phyloP scores from a whole-genome alignment of 2,113 vertebrate genomes.

The Colinus virginianus region DNA sequence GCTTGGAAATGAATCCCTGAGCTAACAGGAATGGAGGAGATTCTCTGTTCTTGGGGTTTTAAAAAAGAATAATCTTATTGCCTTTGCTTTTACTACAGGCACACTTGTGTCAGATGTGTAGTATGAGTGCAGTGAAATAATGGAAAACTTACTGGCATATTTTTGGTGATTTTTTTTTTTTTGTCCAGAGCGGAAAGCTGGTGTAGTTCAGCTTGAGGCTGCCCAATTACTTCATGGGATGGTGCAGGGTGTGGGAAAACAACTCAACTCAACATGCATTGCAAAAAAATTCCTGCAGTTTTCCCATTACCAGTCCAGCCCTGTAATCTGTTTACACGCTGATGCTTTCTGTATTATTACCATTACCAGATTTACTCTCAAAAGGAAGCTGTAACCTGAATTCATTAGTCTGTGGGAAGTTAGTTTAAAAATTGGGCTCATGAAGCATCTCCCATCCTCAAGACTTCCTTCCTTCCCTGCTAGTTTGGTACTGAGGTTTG shows the following conservation, averaged over 20 bases:
- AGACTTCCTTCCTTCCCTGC: not conserved
- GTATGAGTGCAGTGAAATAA: not conserved
- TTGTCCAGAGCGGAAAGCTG: not conserved
- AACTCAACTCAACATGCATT: not conserved
- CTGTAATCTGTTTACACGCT: not conserved
- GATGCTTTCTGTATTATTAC: too few species aligned
- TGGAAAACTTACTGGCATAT: not conserved
- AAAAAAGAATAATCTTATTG: not conserved
- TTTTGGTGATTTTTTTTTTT: not conserved
- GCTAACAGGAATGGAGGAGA: not conserved
- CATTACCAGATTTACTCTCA: not conserved
- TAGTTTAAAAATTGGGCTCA: not conserved
- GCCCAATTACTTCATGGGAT: accelerated
- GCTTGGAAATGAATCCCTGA: constrained; percentile 10
- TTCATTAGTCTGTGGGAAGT: not conserved
- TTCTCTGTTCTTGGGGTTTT: not conserved
- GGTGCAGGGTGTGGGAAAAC: not conserved
- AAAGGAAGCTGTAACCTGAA: not conserved
- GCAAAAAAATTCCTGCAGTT: not conserved
- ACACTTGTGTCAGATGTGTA: not conserved
- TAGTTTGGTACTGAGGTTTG: not conserved
- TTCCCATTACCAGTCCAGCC: not conserved
- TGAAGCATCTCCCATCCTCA: not conserved
- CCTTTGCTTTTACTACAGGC: constrained; percentile 1
- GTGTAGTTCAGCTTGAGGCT: not conserved